phyloP scores from a whole-genome alignment of 2,888 invertebrate species.

The Sipha maydis region DNA sequence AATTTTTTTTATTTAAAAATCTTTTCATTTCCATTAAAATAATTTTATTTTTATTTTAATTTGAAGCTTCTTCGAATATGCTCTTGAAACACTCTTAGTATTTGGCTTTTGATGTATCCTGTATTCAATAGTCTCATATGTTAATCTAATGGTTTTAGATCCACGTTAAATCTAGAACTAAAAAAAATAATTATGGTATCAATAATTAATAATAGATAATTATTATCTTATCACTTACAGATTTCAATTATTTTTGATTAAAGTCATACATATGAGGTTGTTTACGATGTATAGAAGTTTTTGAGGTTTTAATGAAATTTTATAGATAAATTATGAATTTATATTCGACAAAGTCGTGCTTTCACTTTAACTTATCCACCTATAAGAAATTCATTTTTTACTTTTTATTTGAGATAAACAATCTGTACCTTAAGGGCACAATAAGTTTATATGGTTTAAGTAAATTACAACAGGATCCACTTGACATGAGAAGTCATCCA shows the following conservation, averaged over 20 bases:
- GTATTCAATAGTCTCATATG: neutral
- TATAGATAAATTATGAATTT: neutral
- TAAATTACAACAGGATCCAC: too few relatives aligned
- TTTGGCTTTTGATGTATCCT: neutral
- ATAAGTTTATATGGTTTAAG: too few relatives aligned
- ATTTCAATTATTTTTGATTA: neutral
- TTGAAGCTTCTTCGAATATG: neutral
- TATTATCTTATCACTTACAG: neutral
- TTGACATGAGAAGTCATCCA: too few relatives aligned
- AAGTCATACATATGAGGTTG: neutral
- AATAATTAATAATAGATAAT: too few relatives aligned
- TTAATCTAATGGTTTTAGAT: neutral
- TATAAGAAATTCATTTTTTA: neutral
- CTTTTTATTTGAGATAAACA: too few relatives aligned
- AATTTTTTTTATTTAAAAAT: too few relatives aligned
- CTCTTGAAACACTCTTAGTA: neutral
- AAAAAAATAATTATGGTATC: neutral
- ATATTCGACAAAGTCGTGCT: neutral
- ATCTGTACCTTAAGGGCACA: too few relatives aligned
- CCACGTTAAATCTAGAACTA: neutral
- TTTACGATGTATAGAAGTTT: neutral
- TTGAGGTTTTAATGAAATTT: neutral
- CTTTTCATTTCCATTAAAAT: too few relatives aligned
- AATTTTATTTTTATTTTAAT: neutral
- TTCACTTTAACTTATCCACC: too few relatives aligned